Evolutionary conservation across 2,113 vertebrate species (phyloP).

Genomic region (Anguilla rostrata): DNA sequence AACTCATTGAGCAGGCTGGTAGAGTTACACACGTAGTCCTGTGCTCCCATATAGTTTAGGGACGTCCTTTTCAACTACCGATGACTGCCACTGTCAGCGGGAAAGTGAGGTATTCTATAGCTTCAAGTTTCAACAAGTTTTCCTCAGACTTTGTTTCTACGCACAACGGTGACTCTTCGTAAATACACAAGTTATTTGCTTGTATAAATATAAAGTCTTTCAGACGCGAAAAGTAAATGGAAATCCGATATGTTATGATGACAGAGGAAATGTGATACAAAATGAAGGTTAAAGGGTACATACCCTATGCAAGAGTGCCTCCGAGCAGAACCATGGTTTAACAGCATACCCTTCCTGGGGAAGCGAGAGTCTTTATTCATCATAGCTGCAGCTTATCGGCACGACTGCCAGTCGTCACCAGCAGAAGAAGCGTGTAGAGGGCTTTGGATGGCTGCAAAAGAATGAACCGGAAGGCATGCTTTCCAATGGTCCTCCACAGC

Average conservation of each 20-base stretch:
- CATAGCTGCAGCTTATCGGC: constrained; percentile 32
- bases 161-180: background rate
- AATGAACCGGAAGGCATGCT: constrained; percentile 4
- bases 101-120: background rate
- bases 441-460: constrained; percentile 6
- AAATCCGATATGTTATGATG: too few relatives aligned
- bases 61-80: background rate
- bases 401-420: constrained; percentile 8
- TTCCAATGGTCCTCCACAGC: background rate
- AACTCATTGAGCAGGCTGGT: background rate
- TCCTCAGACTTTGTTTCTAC: background rate
- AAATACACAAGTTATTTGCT: background rate
- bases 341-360: constrained; percentile 59
- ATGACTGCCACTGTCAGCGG: background rate
- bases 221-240: background rate
- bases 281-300: constrained; percentile 38
- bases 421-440: background rate
- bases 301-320: constrained; percentile 79
- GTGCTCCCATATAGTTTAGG: background rate
- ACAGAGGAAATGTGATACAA: background rate
- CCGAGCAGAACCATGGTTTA: constrained; percentile 66
- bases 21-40: background rate
- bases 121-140: background rate
- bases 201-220: background rate
- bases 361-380: constrained; percentile 74